phyloP scores from a whole-genome alignment of 2,113 vertebrate species.

The Ophthalmolycus amberensis region DNA sequence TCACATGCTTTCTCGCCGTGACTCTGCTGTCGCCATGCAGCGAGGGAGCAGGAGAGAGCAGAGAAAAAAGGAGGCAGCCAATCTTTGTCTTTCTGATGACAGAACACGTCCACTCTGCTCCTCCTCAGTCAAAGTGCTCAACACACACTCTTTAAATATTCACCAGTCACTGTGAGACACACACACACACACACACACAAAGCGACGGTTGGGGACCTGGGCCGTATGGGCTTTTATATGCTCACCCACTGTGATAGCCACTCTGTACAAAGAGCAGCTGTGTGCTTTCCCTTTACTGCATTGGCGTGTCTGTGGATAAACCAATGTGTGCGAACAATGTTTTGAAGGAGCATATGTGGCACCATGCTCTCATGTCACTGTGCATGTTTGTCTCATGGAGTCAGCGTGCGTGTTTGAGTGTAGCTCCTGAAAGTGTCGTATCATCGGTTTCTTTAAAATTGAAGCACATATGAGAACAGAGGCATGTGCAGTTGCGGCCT shows the following conservation, averaged over 20 bases:
- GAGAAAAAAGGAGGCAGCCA: constrained; percentile 2
- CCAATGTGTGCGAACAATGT: constrained; percentile 12
- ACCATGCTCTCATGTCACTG: neutral
- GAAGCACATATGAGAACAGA: neutral
- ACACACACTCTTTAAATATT: constrained; percentile 73
- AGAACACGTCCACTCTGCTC: constrained; percentile 62
- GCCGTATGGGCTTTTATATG: constrained; percentile 57
- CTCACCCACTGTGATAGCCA: constrained; percentile 60
- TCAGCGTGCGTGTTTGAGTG: constrained; percentile 7
- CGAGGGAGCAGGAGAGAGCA: constrained; percentile 18
- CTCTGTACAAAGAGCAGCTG: constrained; percentile 52
- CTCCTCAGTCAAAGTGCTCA: constrained; percentile 66
- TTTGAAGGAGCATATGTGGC: constrained; percentile 5
- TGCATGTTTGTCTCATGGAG: constrained; percentile 21
- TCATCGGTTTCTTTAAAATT: neutral
- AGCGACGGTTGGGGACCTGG: constrained; percentile 45
- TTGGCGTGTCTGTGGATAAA: constrained; percentile 3
- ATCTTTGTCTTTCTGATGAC: constrained; percentile 53
- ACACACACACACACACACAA: constrained; percentile 35
- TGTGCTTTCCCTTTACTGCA: constrained; percentile 53
- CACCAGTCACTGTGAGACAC: constrained; percentile 49
- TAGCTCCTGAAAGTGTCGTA: neutral
- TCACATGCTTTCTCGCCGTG: neutral
- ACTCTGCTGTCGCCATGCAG: constrained; percentile 55
- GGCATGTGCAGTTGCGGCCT: neutral